Evolutionary conservation across 2,797 vertebrate species (phyloP).

Genomic region (Eremophila alpestris): DNA sequence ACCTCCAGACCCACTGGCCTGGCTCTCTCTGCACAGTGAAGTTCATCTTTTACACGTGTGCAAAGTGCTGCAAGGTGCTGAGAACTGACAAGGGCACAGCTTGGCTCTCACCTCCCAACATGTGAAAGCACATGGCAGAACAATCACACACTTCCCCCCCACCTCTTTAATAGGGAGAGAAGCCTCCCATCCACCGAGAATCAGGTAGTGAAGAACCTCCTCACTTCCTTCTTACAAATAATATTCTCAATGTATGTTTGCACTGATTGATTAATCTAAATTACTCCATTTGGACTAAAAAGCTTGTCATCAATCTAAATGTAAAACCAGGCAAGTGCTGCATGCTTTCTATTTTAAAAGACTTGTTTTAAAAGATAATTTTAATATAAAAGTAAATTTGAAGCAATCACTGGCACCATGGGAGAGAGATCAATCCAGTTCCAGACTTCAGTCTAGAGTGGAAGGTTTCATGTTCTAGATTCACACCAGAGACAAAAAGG

Average conservation of each 20-base stretch:
- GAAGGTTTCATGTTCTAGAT: not conserved
- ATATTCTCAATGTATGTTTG: not conserved
- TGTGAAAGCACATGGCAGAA: not conserved
- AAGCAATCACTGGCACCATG: not conserved
- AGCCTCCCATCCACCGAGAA: not conserved
- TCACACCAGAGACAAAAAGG: not conserved
- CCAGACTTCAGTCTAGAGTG: not conserved
- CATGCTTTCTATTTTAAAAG: not conserved
- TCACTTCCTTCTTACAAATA: not conserved
- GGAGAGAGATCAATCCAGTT: not conserved
- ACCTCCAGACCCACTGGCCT: not conserved
- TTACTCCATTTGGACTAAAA: not conserved
- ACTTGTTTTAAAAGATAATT: not conserved
- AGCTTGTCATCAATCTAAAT: not conserved
- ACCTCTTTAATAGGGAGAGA: not conserved
- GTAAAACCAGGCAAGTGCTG: not conserved
- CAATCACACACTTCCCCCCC: fast-evolving
- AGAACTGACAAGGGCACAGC: not conserved
- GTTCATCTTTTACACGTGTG: fast-evolving
- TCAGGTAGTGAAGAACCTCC: not conserved
- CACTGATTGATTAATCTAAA: not conserved
- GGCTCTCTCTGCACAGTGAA: not conserved
- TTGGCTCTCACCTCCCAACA: not conserved
- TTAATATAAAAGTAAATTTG: not conserved
- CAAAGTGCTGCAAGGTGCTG: not conserved